Evolutionary conservation across 2,113 vertebrate species (phyloP).

Genomic region (Perca flavescens): DNA sequence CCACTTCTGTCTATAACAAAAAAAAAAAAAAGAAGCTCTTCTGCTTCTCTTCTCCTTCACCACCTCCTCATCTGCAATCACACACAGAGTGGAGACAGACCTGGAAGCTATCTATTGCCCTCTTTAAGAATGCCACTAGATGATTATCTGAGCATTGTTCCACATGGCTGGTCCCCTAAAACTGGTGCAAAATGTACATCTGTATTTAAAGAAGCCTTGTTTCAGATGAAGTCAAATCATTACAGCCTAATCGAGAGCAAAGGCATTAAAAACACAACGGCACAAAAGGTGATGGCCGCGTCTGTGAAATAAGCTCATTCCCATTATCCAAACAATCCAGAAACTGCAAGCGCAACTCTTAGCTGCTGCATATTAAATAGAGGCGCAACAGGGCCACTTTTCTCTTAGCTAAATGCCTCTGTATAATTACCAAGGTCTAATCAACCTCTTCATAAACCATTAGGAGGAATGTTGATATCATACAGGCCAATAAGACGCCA

Average conservation of each 20-base stretch:
- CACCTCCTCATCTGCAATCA: slow-evolving; percentile 46
- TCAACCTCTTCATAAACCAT: slow-evolving; percentile 63
- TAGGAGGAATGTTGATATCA: slow-evolving; percentile 49
- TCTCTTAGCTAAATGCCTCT: slow-evolving; percentile 10
- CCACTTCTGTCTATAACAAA: slow-evolving; percentile 44
- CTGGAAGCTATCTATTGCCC: slow-evolving; percentile 58
- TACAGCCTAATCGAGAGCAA: slow-evolving; percentile 2
- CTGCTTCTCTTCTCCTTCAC: slow-evolving; percentile 31
- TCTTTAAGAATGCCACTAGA: slow-evolving; percentile 48
- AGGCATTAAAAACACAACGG: neutral
- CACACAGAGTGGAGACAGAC: slow-evolving; percentile 35
- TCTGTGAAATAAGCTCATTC: neutral
- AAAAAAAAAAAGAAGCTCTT: slow-evolving; percentile 9
- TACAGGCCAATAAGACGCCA: slow-evolving; percentile 53
- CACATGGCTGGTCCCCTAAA: slow-evolving; percentile 9
- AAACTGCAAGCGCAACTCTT: slow-evolving; percentile 5
- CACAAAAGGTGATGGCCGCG: slow-evolving; percentile 6
- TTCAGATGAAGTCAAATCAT: slow-evolving; percentile 9
- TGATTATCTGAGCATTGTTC: slow-evolving; percentile 29
- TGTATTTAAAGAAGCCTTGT: neutral
- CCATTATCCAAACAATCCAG: slow-evolving; percentile 4
- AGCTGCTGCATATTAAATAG: slow-evolving; percentile 15
- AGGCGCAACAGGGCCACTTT: slow-evolving; percentile 18
- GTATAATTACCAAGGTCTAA: slow-evolving; percentile 32
- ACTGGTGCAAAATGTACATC: slow-evolving; percentile 19